Evolutionary conservation across 2,888 invertebrate genomes (phyloP), one percentile per base, ranked within the genome.

Genomic region (Crossocerus cetratus): DNA sequence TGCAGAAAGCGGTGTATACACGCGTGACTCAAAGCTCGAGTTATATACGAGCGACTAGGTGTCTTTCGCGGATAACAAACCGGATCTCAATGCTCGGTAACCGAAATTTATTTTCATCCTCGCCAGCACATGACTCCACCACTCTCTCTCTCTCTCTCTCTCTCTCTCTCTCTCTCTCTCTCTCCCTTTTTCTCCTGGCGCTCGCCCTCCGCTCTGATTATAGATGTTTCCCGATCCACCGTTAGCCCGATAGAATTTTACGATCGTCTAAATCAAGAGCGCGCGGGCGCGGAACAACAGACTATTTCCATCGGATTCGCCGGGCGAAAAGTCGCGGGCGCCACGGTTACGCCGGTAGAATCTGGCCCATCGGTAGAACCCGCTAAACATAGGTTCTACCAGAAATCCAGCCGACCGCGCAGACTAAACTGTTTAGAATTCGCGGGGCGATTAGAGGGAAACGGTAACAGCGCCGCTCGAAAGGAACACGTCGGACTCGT

Each of bases 261-360:
- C 70, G 74, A 70, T 60, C 61, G 62, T 76, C 76, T 76, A 76
- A 74, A 76, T 76, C 67, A 74, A 74, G 76, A 74, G 18, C 74
- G 55, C 66, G 67, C 54, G 76, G 55, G 55, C 66, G 67, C 54
- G 76, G 55, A 76, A 76, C 76, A 76, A 76, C 74, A 74, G 70
- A 76, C 74, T 67, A 71, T 66, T 74, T 53, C 54, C 61, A 71
- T 71, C 67, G 57, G 67, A 65, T 66, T 65, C 42, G 44, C 49
- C 56, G 22, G 53, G 44, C 45, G 58, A 67, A 55, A 58, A 55
- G 45, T 62, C 64, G 32, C 8, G 32, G 32, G 32, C 32, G 32
- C 32, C 32, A 2, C 32, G n/a, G n/a, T n/a, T n/a, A 5, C 32
- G 64, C 63, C 65, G 53, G 13, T 21, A 14, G 32, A 14, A 21